Percentiles rank a stretch among this genome's conserved stretches.
These are phyloP conservation scores for Acinonyx jubatus DNA, from an alignment of 2,113 vertebrate species.

Conservation along the genomic window DNA sequence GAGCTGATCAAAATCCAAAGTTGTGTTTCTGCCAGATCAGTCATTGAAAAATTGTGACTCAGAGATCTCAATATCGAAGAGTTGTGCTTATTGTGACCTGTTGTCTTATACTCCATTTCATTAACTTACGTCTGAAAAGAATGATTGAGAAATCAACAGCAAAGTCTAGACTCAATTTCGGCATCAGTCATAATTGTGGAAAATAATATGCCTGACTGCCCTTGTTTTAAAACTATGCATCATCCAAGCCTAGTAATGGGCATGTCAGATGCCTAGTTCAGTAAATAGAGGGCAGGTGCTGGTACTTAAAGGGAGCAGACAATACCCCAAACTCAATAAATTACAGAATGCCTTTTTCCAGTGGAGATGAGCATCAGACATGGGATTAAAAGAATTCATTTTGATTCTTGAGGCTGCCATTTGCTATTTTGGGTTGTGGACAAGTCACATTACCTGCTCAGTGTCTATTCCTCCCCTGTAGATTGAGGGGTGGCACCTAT, in stretches of 20 bases:
- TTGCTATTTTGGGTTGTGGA: not conserved
- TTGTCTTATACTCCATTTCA: not conserved
- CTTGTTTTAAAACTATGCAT: not conserved
- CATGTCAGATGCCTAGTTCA: not conserved
- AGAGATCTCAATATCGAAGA: not conserved
- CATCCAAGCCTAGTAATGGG: not conserved
- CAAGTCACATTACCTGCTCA: not conserved
- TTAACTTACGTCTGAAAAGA: slow-evolving; percentile 20
- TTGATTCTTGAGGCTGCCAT: not conserved
- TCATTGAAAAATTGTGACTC: not conserved
- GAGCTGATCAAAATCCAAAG: slow-evolving; percentile 7
- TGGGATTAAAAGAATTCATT: not conserved
- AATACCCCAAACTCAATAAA: not conserved
- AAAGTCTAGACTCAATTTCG: slow-evolving; percentile 1
- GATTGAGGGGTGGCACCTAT: not conserved
- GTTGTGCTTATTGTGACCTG: not conserved
- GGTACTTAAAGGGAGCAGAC: not conserved
- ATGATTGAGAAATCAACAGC: not conserved
- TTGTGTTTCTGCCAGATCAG: not conserved
- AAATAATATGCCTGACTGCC: not conserved
- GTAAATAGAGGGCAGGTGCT: not conserved
- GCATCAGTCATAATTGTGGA: not conserved
- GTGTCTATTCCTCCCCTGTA: not conserved
- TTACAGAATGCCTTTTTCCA: too few relatives aligned
- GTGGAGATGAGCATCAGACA: not conserved